A percentile compares a stretch with the other conserved stretches of the same genome.
Evolutionary conservation across 92 coral and sea anemone species (phyloP).

Genomic region (Epizoanthus stellaris): DNA sequence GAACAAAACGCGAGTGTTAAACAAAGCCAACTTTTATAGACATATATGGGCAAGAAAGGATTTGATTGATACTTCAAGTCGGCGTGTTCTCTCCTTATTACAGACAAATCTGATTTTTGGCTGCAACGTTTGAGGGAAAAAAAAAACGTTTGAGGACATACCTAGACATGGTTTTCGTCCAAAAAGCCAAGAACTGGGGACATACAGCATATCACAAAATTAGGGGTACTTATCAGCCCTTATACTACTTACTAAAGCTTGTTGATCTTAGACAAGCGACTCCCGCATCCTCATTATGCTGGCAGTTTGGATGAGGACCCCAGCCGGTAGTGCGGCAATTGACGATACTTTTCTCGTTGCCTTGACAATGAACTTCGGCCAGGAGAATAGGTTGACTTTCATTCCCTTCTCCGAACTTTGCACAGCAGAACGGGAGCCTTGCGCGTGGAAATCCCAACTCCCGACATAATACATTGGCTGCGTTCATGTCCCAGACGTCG

Average conservation of each 20-base stretch:
- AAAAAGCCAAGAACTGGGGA: too few species aligned
- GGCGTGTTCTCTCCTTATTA: too few species aligned
- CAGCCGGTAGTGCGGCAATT: conserved; percentile 24
- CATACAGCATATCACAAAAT: too few species aligned
- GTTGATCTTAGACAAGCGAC: conserved; percentile 24
- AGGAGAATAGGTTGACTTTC: conserved; percentile 38
- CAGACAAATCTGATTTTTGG: too few species aligned
- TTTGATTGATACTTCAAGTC: too few species aligned
- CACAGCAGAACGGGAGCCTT: conserved; percentile 34
- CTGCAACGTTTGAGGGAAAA: too few species aligned
- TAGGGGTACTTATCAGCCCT: too few species aligned
- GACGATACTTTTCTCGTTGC: conserved; percentile 20
- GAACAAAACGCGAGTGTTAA: too few species aligned
- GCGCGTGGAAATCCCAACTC: conserved; percentile 31
- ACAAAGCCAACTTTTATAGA: too few species aligned
- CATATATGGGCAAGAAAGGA: too few species aligned
- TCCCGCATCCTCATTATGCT: conserved; percentile 4
- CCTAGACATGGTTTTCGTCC: too few species aligned
- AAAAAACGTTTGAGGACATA: too few species aligned
- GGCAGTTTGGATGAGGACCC: conserved; percentile 22
- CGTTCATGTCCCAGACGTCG: conserved; percentile 44
- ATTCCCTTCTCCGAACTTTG: conserved; percentile 27
- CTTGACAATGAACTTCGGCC: conserved; percentile 41
- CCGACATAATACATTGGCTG: conserved; percentile 26
- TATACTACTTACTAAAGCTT: not conserved